phyloP scores from a whole-genome alignment of 2,113 vertebrate genomes.

The Tilapia sparmanii region DNA sequence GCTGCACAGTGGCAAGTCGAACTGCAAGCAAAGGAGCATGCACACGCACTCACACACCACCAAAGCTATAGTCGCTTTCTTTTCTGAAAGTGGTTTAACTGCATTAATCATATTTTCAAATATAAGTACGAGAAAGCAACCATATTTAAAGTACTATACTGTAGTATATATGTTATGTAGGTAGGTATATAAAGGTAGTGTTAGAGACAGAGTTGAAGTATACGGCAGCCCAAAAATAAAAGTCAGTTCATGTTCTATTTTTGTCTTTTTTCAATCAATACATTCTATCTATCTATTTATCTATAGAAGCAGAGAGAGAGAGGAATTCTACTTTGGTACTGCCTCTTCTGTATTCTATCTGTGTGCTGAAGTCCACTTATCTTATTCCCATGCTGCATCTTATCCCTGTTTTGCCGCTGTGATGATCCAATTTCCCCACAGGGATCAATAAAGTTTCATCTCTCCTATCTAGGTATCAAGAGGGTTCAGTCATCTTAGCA shows the following conservation, averaged over 20 bases:
- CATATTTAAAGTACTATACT: not conserved
- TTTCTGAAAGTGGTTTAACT: not conserved
- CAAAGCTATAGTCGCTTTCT: not conserved
- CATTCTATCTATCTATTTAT: not conserved
- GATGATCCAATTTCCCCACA: constrained; percentile 45
- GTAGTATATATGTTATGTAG: not conserved
- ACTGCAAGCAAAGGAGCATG: not conserved
- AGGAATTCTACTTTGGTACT: not conserved
- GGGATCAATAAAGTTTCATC: constrained; percentile 54
- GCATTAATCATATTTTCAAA: not conserved
- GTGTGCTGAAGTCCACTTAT: not conserved
- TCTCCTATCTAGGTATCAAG: constrained; percentile 36
- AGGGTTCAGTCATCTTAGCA: constrained; percentile 27
- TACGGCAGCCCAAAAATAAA: not conserved
- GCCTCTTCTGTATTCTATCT: not conserved
- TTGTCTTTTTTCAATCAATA: not conserved
- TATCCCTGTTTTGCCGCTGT: constrained; percentile 25
- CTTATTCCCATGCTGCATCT: constrained; percentile 29
- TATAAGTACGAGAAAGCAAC: not conserved
- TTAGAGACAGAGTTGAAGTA: not conserved
- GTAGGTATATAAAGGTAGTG: not conserved
- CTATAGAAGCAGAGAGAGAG: not conserved
- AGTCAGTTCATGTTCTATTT: not conserved
- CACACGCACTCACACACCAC: not conserved
- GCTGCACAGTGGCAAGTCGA: not conserved